These are phyloP conservation scores for Siniperca scherzeri DNA, from an alignment of 2,797 vertebrate species.

Conservation along the genomic window DNA sequence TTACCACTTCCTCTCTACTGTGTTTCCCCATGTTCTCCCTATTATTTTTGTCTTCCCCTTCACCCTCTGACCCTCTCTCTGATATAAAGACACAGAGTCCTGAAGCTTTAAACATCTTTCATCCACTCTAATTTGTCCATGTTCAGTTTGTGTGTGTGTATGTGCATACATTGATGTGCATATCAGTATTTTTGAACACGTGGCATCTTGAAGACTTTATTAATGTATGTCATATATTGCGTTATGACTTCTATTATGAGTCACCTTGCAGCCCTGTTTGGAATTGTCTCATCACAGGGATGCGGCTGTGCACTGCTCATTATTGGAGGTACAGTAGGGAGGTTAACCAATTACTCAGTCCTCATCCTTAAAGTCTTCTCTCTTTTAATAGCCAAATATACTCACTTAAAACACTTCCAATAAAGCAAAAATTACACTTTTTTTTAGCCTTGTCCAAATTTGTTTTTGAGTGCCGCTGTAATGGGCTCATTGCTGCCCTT, in stretches of 20 bases:
- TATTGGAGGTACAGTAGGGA: neutral
- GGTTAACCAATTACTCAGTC: neutral
- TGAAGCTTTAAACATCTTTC: slow-evolving; percentile 13
- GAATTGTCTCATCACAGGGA: neutral
- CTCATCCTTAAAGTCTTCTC: neutral
- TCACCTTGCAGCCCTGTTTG: neutral
- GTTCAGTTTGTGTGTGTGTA: neutral
- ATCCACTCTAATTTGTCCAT: slow-evolving; percentile 19
- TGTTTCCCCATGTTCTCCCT: neutral
- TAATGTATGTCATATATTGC: neutral
- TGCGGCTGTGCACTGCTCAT: neutral
- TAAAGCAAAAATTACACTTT: neutral
- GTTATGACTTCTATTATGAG: neutral
- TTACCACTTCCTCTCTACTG: neutral
- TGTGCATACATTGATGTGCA: neutral
- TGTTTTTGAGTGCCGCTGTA: neutral
- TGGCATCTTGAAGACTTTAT: neutral
- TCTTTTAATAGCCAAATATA: neutral
- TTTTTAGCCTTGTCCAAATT: neutral
- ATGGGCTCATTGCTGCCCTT: neutral
- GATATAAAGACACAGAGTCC: neutral
- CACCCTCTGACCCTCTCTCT: neutral
- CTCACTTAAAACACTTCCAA: neutral
- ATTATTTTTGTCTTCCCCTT: neutral
- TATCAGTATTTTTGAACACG: neutral